Evolutionary conservation across 37 sponge, comb jelly and placozoan species (phyloP).

Genomic region (Oopsacas minuta): DNA sequence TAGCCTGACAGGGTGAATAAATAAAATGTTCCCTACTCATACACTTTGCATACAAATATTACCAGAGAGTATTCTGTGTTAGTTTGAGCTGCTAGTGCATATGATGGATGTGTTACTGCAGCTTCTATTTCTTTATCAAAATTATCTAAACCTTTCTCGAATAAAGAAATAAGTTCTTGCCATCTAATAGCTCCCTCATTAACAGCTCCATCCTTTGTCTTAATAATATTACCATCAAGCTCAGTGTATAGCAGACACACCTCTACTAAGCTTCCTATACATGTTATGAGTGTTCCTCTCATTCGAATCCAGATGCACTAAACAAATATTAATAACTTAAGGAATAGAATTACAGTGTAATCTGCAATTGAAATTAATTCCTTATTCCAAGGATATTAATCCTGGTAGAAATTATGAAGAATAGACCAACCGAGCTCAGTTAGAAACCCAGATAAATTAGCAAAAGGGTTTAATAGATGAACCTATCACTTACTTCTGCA

Average conservation of each 20-base stretch:
- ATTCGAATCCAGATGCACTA: background rate
- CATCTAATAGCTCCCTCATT: background rate
- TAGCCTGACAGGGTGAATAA: background rate
- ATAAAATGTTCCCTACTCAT: too few species aligned
- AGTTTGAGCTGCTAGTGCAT: background rate
- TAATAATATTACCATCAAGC: background rate
- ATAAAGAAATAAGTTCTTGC: background rate
- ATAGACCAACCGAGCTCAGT: too few species aligned
- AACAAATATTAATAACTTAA: background rate
- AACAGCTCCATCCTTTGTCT: background rate
- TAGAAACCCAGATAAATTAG: too few species aligned
- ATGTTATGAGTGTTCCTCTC: background rate
- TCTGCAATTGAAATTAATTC: too few species aligned
- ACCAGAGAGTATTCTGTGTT: background rate
- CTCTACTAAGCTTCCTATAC: background rate
- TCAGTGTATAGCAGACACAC: background rate
- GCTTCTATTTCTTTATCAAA: background rate
- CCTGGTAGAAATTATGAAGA: too few species aligned
- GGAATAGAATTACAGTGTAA: background rate
- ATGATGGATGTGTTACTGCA: background rate
- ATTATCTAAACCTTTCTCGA: background rate
- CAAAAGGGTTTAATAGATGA: too few species aligned
- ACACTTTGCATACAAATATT: background rate
- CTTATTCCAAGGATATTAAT: too few species aligned
- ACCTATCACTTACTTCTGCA: background rate